Base-by-base conservation (phyloP, 2,113 vertebrate species). In the Copsychus sechellarum region DNA sequence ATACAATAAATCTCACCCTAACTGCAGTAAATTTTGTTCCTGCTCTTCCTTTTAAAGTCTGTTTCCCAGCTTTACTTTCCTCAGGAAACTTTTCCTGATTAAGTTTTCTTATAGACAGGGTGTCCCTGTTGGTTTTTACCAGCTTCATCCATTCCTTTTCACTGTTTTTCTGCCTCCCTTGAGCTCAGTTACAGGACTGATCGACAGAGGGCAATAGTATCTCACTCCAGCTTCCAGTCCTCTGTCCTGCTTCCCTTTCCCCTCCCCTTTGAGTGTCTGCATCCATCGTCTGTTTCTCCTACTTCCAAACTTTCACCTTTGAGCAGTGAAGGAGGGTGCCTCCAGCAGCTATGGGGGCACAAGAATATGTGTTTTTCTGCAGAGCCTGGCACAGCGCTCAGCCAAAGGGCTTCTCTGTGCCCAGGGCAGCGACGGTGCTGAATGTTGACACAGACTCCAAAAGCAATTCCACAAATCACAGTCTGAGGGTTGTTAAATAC, bases 401-500 rank as follows among this genome's bases (percentile, higher is more conserved):
- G 51, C 21, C 57, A 24, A 33, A 66, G 57, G 26, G 8, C 33
- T 53, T 48, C 54, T 54, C 66, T 8, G 31, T 48, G 53, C 65
- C 33, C 60, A 33, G 69, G 20, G 43, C 54, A 56, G 24, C 0
- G 3, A 28, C 1, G 5, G 24, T 26, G 36, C 60, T 66, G 28
- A 23, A 31, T 1, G 8, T 2, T 40, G 38, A 14, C 40, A 31
- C 0, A 12, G 42, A 17, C 21, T 15, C 47, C 0, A 4, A 66
- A 73, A 69, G 14, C 0, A 0, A 58, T 62, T 40, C 51, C 65
- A 48, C 24, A 54, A 34, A 36, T 58, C 17, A 60, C 2, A 3
- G 19, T 47, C 3, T 2, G 7, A 62, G 7, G 9, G 21, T 5
- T 61, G 43, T 47, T 81, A 69, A 64, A 47, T 81, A 48, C 4